A percentile compares a stretch with the other conserved stretches of the same genome.
Conservation (phyloP, 2,113 vertebrate genomes). For the Centropristis striata region DNA sequence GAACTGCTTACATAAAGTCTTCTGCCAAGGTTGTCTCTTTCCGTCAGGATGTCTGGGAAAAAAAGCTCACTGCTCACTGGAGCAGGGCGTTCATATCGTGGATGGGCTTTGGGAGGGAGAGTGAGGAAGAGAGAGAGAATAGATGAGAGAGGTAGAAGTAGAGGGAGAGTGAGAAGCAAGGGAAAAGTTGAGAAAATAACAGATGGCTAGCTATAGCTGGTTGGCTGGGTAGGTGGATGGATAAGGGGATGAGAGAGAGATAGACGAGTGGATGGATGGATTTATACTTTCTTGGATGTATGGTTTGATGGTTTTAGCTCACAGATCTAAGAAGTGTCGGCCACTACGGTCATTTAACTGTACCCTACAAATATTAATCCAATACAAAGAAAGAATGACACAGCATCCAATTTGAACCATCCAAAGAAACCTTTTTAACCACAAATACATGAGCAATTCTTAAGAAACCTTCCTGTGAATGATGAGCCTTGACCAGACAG, state of each 20-base stretch:
- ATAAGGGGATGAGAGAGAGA: not conserved
- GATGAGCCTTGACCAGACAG: slow-evolving; percentile 12
- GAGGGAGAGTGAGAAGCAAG: slow-evolving; percentile 1
- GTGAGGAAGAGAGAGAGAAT: slow-evolving; percentile 15
- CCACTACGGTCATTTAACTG: not conserved
- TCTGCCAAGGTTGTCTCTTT: slow-evolving; percentile 60
- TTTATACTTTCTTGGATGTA: not conserved
- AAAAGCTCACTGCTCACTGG: slow-evolving; percentile 55
- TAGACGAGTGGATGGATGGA: not conserved
- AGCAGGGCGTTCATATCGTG: slow-evolving; percentile 38
- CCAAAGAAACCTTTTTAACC: not conserved
- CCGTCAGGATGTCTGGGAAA: slow-evolving; percentile 37
- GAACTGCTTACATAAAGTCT: slow-evolving; percentile 68
- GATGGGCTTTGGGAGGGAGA: slow-evolving; percentile 13
- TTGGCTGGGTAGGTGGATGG: slow-evolving; percentile 15
- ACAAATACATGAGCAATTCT: not conserved
- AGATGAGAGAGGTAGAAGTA: slow-evolving; percentile 29
- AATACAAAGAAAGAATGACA: not conserved
- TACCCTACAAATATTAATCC: not conserved
- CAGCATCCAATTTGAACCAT: not conserved
- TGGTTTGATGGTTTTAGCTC: slow-evolving; percentile 20
- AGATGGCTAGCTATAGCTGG: slow-evolving; percentile 54
- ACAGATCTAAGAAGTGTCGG: not conserved
- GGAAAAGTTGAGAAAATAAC: slow-evolving; percentile 46
- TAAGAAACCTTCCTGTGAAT: slow-evolving; percentile 15